Percentiles rank a stretch among this genome's conserved stretches.
Evolutionary conservation across 2,797 vertebrate genomes (phyloP).

Genomic region (Thamnophis elegans): DNA sequence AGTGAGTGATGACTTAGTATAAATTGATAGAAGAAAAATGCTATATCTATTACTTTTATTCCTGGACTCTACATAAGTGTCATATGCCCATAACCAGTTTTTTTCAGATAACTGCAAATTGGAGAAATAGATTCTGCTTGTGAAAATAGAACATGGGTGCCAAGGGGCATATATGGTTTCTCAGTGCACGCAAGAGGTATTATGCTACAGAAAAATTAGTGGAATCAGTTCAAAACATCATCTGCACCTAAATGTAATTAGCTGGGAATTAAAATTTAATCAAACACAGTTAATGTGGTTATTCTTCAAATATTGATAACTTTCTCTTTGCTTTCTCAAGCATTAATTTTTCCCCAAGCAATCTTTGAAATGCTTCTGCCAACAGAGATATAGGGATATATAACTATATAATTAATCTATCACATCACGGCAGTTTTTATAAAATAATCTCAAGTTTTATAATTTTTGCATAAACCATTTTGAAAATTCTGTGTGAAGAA

Average conservation of each 20-base stretch:
- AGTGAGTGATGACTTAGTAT: neutral
- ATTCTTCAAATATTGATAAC: neutral
- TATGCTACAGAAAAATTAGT: neutral
- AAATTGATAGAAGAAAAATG: neutral
- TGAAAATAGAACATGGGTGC: neutral
- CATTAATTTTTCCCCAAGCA: neutral
- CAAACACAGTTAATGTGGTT: neutral
- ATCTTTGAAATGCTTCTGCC: neutral
- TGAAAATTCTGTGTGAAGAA: neutral
- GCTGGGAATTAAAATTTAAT: neutral
- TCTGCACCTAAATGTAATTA: neutral
- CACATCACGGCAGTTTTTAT: neutral
- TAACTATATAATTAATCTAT: neutral
- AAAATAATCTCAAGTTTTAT: neutral
- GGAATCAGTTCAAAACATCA: neutral
- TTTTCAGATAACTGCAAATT: neutral
- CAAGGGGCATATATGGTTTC: neutral
- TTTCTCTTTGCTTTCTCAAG: neutral
- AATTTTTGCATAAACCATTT: neutral
- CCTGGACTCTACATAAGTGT: neutral
- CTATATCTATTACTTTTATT: neutral
- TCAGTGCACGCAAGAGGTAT: neutral
- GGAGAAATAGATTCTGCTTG: neutral
- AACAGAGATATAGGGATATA: neutral
- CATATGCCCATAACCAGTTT: neutral